Base-by-base conservation (phyloP, 2,888 invertebrate genomes). In the Pyrgus malvae region DNA sequence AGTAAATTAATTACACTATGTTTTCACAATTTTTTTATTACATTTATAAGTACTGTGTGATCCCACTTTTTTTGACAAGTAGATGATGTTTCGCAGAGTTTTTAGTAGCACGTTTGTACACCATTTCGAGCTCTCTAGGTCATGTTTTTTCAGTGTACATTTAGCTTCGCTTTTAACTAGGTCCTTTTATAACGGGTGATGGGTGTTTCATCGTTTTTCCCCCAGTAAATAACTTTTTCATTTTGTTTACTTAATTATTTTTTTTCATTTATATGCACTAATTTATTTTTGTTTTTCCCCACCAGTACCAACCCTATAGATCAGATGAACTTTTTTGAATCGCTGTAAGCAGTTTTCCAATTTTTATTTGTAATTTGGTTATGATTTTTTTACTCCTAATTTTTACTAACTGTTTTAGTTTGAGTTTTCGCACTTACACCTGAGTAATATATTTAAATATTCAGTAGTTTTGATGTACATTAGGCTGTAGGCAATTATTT, bases 291-390 rank as follows among this genome's bases (percentile, higher is more conserved):
- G 75, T 79, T 71, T 67, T 67, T 74, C 69, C 67, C 74, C 69
- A 64, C 83, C 80, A 90, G 90, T 86, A 89, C 89, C 81, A 90
- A 88, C 88, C 90, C 90, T 76, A 81, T 87, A 80, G 90, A 90
- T 87, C 90, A 90, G 85, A 88, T 90, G 87, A 90, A 87, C 87
- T 90, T 89, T 89, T 90, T 89, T 86, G 89, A 90, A 70, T 87
- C 90, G 73, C 83, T 89, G 90, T 90, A 90, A 90, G 90, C 82
- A 78, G 73, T 59, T 76, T 79, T 82, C 76, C 67, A 69, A 29
- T 27, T 56, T 60, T 48, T 57, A 8, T 60, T 61, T 41, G 7
- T 27, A 29, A 12, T 42, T 40, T 51, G 45, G 19, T 55, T 59
- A 50, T 54, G 38, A n/a, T 54, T 44, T 55, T 41, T 50, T 60